phyloP scores from a whole-genome alignment of 2,888 invertebrate genomes.

The Agrotis clavis region DNA sequence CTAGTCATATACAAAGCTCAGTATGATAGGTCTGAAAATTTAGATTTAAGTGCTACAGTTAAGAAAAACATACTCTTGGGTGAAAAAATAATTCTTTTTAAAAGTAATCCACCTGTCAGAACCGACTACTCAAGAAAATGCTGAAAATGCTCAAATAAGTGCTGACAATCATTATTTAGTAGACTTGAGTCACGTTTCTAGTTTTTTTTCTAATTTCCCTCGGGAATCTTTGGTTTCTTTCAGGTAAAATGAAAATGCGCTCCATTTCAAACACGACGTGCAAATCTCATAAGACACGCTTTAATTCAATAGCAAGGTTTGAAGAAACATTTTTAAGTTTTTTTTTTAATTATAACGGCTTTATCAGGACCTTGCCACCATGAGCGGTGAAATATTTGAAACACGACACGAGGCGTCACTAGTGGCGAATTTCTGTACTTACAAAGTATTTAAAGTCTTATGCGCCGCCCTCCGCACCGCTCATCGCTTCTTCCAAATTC shows the following conservation, averaged over 20 bases:
- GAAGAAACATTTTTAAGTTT: background rate
- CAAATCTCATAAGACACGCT: slow-evolving; percentile 7
- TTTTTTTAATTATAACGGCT: too few species aligned
- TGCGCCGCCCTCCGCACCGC: too few species aligned
- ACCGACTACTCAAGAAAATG: background rate
- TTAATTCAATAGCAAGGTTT: slow-evolving; percentile 9
- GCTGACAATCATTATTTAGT: slow-evolving; percentile 24
- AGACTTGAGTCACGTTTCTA: slow-evolving; percentile 20
- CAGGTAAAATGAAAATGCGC: slow-evolving; percentile 46
- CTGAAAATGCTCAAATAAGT: slow-evolving; percentile 7
- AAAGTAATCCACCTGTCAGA: slow-evolving; percentile 10
- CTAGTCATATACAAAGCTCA: too few species aligned
- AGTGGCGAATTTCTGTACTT: too few species aligned
- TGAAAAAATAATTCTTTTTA: background rate
- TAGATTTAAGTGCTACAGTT: background rate
- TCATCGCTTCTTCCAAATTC: too few species aligned
- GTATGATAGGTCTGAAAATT: background rate
- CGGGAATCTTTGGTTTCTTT: slow-evolving; percentile 27
- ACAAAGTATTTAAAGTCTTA: too few species aligned
- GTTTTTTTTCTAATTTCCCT: slow-evolving; percentile 43
- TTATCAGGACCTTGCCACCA: too few species aligned
- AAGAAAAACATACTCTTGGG: background rate
- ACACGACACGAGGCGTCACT: too few species aligned
- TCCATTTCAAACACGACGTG: slow-evolving; percentile 39
- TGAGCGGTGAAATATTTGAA: too few species aligned